phyloP scores from a whole-genome alignment of 2,888 invertebrate species.

The Agriotes lineatus region DNA sequence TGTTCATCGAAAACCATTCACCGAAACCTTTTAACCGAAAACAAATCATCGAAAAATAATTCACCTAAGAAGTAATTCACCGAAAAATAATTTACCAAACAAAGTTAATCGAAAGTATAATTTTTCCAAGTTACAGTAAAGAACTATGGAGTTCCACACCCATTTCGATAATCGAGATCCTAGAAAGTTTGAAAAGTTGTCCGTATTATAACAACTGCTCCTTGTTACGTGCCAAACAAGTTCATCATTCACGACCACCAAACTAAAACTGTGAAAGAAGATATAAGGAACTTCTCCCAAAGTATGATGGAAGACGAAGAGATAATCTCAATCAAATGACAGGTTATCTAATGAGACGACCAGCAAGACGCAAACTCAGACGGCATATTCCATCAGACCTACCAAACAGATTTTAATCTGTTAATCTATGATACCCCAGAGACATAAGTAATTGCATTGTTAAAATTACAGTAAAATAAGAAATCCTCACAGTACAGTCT shows the following conservation, averaged over 20 bases:
- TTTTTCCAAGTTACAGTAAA: no score
- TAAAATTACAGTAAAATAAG: neutral
- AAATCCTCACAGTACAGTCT: neutral
- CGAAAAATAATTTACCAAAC: no score
- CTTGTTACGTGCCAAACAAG: neutral
- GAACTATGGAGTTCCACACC: no score
- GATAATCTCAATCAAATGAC: neutral
- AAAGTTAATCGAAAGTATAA: no score
- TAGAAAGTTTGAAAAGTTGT: no score
- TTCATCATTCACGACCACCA: neutral
- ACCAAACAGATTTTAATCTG: neutral
- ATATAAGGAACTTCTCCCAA: neutral
- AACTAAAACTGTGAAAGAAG: neutral
- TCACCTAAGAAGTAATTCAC: no score
- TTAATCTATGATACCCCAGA: neutral
- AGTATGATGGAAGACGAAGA: neutral
- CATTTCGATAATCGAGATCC: no score
- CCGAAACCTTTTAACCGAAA: no score
- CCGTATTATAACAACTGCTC: neutral
- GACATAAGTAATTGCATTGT: neutral
- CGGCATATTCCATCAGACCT: neutral
- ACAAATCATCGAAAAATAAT: no score
- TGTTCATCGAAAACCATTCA: no score
- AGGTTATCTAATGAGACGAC: neutral
- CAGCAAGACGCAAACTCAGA: neutral